phyloP scores from a whole-genome alignment of 2,797 vertebrate species.

The Peromyscus melanophrys region DNA sequence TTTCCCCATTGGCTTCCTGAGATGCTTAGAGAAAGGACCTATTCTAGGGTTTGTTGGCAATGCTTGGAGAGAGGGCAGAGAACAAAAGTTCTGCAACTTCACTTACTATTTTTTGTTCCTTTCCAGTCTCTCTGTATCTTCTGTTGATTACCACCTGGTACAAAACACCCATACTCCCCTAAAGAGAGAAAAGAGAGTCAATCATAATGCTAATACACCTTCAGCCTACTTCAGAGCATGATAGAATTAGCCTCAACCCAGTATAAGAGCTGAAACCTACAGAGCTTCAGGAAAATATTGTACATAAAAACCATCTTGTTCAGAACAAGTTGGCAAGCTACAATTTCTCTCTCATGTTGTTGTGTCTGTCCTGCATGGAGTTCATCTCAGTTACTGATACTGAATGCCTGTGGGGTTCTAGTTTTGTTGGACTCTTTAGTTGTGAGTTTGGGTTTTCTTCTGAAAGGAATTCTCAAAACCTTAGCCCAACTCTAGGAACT shows the following conservation, averaged over 20 bases:
- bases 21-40: background rate
- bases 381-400: too few species aligned
- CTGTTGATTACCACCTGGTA: too few species aligned
- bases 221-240: background rate
- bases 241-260: background rate
- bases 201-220: background rate
- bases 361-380: accelerated
- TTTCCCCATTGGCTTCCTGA: background rate
- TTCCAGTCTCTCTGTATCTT: background rate
- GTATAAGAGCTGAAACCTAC: background rate
- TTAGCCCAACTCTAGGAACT: background rate
- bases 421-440: background rate
- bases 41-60: background rate
- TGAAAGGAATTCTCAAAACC: background rate
- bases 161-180: accelerated
- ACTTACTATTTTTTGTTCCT: background rate
- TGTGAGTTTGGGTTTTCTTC: background rate
- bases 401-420: background rate
- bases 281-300: background rate
- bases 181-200: background rate
- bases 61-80: background rate
- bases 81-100: accelerated
- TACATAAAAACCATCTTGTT: background rate
- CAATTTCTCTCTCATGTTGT: accelerated
- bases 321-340: background rate